Evolutionary conservation across 2,797 vertebrate genomes (phyloP).

Genomic region (Crenuchus spilurus): DNA sequence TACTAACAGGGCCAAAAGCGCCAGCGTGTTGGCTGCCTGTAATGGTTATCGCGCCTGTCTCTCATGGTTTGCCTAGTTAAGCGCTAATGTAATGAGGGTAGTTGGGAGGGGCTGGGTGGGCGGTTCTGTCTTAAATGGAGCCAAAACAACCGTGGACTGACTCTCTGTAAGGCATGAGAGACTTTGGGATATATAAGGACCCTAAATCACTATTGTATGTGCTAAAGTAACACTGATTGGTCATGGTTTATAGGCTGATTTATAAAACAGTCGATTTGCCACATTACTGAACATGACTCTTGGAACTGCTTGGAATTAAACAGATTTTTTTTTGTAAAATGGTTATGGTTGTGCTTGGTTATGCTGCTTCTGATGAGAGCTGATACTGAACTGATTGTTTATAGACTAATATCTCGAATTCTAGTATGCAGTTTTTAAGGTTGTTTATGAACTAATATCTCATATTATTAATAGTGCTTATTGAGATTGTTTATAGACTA

Average conservation of each 20-base stretch:
- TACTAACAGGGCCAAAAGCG: slow-evolving; percentile 55
- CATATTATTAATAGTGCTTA: too few relatives aligned
- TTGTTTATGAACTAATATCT: too few relatives aligned
- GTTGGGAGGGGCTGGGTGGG: slow-evolving; percentile 23
- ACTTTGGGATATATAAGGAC: neutral
- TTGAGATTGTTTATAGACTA: too few relatives aligned
- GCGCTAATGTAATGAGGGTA: slow-evolving; percentile 56
- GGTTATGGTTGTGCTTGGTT: too few relatives aligned
- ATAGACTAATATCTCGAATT: too few relatives aligned
- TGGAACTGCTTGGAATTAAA: neutral
- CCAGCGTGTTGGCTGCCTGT: slow-evolving; percentile 49
- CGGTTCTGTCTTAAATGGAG: slow-evolving; percentile 42
- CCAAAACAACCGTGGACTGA: slow-evolving; percentile 29
- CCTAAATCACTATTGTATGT: slow-evolving; percentile 7
- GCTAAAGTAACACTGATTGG: neutral
- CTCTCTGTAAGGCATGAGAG: slow-evolving; percentile 15
- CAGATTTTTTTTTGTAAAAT: too few relatives aligned
- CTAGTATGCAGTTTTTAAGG: too few relatives aligned
- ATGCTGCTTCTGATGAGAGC: too few relatives aligned
- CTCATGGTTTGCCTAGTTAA: slow-evolving; percentile 56
- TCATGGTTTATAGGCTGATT: neutral
- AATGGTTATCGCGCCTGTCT: slow-evolving; percentile 50
- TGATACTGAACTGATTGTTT: too few relatives aligned
- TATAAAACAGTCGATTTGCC: neutral
- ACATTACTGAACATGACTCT: neutral